Base-by-base conservation (phyloP, 1,140 invertebrate genomes). In the Aphelinus atriplicis region DNA sequence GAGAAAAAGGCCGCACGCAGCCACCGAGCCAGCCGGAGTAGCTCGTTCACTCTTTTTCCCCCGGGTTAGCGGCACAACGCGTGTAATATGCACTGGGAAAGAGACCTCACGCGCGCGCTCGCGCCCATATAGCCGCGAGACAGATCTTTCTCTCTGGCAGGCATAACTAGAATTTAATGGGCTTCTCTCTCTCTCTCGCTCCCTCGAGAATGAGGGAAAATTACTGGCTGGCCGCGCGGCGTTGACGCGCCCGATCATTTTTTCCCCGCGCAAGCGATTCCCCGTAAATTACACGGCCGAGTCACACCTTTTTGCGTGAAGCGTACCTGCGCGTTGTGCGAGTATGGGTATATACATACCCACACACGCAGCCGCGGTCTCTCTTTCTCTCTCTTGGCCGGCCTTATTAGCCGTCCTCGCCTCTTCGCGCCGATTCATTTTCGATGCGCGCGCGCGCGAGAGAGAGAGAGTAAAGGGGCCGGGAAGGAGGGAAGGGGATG, bases 101-200 rank as follows among this genome's bases (percentile, higher is more conserved):
- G 65, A 67, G 73, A 78, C 75, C 70, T 75, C 66, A 70, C 73
- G 55, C 48, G 58, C 66, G 56, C 45, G 7, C 63, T 43, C n/a
- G 62, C 26, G 26, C 26, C 26, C 26, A 26, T 26, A 26, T 26
- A 7, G 26, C 7, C 3, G 57, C 57, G 7, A 26, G 5, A 7
- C 57, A 4, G 26, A 26, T 3, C 7, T 7, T 7, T 4, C 3
- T 60, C 46, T 9, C 26, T 43, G 3, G 66, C 72, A 57, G 53
- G 67, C 75, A 80, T 83, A 83, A 83, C 82, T 82, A 84, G 82
- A 84, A 81, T 82, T 83, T 83, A 81, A 83, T 82, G 79, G 78
- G 73, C 61, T 65, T 26, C 26, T 26, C 26, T 26, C 57, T 60
- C 57, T 42, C 26, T 60, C 57, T 60, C 57, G 26, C 43, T 42